These are phyloP conservation scores for Percopsis transmontana DNA, from an alignment of 2,113 vertebrate genomes.

Conservation along the genomic window DNA sequence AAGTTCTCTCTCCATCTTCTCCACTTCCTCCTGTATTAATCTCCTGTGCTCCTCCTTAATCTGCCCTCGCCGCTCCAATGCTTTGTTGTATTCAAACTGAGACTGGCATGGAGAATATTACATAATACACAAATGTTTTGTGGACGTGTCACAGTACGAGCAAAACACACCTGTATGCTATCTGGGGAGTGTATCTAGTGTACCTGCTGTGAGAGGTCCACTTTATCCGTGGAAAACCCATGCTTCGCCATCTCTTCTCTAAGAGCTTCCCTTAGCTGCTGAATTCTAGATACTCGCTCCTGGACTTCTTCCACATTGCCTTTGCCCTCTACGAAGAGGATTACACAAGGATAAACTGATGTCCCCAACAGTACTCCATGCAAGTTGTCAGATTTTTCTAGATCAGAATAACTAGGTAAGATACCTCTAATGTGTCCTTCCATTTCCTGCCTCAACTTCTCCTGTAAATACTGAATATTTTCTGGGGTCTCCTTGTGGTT, in stretches of 20 bases:
- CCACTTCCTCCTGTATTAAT: constrained; percentile 77
- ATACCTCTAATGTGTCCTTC: constrained; percentile 76
- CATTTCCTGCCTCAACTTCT: constrained; percentile 73
- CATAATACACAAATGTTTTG: constrained; percentile 24
- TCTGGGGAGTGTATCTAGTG: not conserved
- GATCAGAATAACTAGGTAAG: not conserved
- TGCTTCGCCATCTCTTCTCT: constrained; percentile 56
- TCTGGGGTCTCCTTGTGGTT: constrained; percentile 24
- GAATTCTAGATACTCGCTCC: constrained; percentile 67
- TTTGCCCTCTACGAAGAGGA: constrained; percentile 64
- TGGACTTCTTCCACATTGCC: constrained; percentile 63
- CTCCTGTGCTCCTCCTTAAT: constrained; percentile 75
- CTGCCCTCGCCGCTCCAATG: constrained; percentile 73
- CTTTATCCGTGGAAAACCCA: constrained; percentile 25
- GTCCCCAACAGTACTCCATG: not conserved
- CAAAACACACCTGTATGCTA: too few relatives aligned
- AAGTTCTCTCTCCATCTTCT: constrained; percentile 72
- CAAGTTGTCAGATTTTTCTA: not conserved
- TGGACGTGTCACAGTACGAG: too few relatives aligned
- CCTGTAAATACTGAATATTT: constrained; percentile 54
- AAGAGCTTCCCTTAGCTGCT: constrained; percentile 69
- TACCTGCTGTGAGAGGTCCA: constrained; percentile 54
- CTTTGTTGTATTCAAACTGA: constrained; percentile 72
- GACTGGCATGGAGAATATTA: constrained; percentile 45
- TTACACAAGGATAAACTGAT: not conserved